phyloP scores from a whole-genome alignment of 2,113 vertebrate species.

The Mastomys natalensis region DNA sequence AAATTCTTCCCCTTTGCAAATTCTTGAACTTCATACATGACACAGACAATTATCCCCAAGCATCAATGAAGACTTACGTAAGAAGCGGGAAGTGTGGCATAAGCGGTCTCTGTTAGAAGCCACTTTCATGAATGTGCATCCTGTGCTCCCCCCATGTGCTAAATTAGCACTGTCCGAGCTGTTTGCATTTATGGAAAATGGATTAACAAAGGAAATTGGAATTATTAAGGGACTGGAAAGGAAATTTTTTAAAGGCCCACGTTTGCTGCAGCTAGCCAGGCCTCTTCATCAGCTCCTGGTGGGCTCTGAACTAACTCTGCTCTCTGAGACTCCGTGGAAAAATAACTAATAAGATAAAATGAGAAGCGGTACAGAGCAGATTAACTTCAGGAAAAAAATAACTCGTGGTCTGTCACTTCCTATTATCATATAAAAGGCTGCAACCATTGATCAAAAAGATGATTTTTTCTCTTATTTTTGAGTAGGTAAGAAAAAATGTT shows the following conservation, averaged over 20 bases:
- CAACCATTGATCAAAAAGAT: constrained; percentile 24
- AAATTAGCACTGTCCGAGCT: constrained; percentile 44
- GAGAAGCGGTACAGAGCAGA: constrained; percentile 17
- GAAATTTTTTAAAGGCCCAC: constrained; percentile 35
- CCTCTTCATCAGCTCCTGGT: constrained; percentile 24
- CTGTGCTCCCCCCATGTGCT: neutral
- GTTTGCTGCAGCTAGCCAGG: neutral
- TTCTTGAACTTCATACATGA: constrained; percentile 62
- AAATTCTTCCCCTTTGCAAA: constrained; percentile 56
- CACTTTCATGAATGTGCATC: neutral
- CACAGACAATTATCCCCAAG: constrained; percentile 54
- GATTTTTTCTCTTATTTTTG: constrained; percentile 23
- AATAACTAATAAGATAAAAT: constrained; percentile 62
- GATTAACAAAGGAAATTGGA: constrained; percentile 59
- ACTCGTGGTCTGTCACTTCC: constrained; percentile 27
- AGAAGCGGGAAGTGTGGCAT: constrained; percentile 23
- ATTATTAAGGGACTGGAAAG: constrained; percentile 41
- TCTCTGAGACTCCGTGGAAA: constrained; percentile 50
- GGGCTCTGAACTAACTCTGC: neutral
- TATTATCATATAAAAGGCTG: neutral
- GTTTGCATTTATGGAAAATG: constrained; percentile 21
- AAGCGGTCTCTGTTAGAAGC: constrained; percentile 27
- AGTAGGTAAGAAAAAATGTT: constrained; percentile 3
- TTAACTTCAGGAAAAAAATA: constrained; percentile 67
- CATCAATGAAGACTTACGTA: constrained; percentile 54